Conservation (phyloP, 92 coral and sea anemone genomes). For the Porites evermanni region DNA sequence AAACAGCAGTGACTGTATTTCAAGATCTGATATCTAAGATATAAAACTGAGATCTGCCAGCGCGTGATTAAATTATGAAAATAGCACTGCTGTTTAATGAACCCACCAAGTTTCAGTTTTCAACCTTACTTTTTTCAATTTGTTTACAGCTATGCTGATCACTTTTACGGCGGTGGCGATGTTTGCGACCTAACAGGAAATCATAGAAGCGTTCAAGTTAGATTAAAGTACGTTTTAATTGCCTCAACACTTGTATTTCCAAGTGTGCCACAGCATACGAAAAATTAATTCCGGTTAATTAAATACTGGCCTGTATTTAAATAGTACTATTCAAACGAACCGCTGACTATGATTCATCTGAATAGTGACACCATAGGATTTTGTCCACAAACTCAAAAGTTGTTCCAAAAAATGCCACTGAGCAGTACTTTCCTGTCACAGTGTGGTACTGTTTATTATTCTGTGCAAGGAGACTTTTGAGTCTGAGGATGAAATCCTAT, state of each 20-base stretch:
- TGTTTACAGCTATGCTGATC: conserved; percentile 69
- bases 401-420: not conserved
- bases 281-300: not conserved
- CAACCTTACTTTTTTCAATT: not conserved
- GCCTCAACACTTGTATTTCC: too few relatives aligned
- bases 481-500: not conserved
- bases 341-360: too few relatives aligned
- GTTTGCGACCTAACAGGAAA: conserved; percentile 88
- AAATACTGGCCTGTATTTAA: not conserved
- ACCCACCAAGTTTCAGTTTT: not conserved
- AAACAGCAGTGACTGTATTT: not conserved
- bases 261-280: not conserved
- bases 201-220: conserved; percentile 92
- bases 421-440: not conserved
- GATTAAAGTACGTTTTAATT: conserved; percentile 76
- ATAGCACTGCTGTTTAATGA: not conserved
- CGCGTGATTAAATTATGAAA: not conserved
- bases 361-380: not conserved
- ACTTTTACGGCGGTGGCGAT: conserved; percentile 92
- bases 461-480: not conserved
- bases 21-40: not conserved
- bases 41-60: not conserved
- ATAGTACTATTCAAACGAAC: too few relatives aligned
- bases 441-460: not conserved
- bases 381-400: too few relatives aligned